A percentile compares a stretch with the other conserved stretches of the same genome.
Evolutionary conservation across 2,888 invertebrate genomes (phyloP).

Genomic region (Pristionchus fissidentatus): DNA sequence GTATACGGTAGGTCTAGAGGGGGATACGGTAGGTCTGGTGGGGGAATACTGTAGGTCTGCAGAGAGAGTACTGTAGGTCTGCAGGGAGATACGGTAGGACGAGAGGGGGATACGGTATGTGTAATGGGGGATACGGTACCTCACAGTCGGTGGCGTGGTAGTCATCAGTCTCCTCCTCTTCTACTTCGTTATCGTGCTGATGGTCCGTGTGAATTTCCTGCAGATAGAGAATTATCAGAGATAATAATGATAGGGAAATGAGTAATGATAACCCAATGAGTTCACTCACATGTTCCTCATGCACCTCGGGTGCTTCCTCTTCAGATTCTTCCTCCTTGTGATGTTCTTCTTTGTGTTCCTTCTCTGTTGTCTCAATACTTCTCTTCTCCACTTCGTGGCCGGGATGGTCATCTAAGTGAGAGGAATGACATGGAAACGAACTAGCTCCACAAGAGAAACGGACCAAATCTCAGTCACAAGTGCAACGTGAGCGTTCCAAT

Average conservation of each 20-base stretch:
- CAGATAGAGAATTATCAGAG: background rate
- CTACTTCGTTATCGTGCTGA: conserved; percentile 21
- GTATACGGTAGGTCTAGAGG: too few relatives aligned
- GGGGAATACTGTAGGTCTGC: too few relatives aligned
- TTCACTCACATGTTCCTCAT: conserved; percentile 33
- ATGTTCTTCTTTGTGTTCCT: background rate
- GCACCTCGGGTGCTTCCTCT: conserved; percentile 16
- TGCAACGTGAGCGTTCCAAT: background rate
- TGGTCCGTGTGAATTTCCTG: conserved; percentile 31
- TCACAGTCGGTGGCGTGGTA: background rate
- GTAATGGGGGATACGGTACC: conserved; percentile 14
- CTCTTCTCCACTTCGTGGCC: conserved; percentile 11
- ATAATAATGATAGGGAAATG: background rate
- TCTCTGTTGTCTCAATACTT: background rate
- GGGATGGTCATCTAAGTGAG: conserved; percentile 23
- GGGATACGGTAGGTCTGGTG: too few relatives aligned
- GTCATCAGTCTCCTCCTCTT: conserved; percentile 29
- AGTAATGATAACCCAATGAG: too few relatives aligned
- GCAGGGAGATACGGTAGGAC: too few relatives aligned
- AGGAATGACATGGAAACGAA: too few relatives aligned
- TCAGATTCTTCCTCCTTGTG: conserved; percentile 24
- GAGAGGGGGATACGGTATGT: too few relatives aligned
- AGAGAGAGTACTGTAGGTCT: too few relatives aligned
- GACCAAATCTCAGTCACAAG: background rate
- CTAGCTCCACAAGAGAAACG: background rate